Evolutionary conservation across 2,113 vertebrate genomes (phyloP).

Genomic region (Copsychus sechellarum): DNA sequence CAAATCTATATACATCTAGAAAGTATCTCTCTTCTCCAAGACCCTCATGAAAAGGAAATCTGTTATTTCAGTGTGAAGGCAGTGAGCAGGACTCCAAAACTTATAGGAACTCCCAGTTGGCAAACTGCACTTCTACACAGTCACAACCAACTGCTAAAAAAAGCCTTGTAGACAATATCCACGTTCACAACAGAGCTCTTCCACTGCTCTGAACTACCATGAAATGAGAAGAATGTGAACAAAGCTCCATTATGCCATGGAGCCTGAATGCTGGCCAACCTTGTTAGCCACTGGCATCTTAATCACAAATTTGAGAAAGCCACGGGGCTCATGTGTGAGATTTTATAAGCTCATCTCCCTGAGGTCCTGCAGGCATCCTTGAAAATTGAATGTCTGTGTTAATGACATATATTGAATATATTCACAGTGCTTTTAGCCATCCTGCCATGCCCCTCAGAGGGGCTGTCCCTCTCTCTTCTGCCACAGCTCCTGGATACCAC

Average conservation of each 20-base stretch:
- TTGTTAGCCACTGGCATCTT: background rate
- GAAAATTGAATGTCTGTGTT: background rate
- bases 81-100: background rate
- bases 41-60: background rate
- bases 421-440: background rate
- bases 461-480: background rate
- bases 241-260: background rate
- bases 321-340: background rate
- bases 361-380: background rate
- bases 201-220: background rate
- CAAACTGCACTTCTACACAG: background rate
- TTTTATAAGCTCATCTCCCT: background rate
- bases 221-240: background rate
- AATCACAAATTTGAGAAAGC: background rate
- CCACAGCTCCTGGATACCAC: rapidly evolving
- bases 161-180: background rate
- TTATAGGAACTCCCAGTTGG: background rate
- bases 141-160: background rate
- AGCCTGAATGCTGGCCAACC: background rate
- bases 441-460: background rate
- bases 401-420: background rate
- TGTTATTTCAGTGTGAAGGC: background rate
- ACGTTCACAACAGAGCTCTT: background rate
- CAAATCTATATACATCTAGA: background rate
- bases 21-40: background rate